Percentiles rank a stretch among this genome's conserved stretches.
Conservation (phyloP, 2,888 invertebrate genomes). For the Aleiodes leptofemur region DNA sequence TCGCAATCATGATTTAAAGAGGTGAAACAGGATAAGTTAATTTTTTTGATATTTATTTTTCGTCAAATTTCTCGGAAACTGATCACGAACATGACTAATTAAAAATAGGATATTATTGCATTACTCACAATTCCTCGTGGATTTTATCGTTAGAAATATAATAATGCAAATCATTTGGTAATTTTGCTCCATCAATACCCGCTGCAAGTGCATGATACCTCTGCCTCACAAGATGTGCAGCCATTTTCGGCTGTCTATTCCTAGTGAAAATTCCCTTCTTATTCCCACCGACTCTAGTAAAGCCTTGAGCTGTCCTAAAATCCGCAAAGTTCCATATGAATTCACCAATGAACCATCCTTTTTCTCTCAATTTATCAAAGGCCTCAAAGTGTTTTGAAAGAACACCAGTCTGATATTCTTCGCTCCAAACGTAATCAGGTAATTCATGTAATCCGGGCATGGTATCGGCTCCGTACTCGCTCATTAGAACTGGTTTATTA, state of each 20-base stretch:
- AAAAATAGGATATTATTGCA: too few species aligned
- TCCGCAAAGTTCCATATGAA: constrained; percentile 99
- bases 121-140: too few species aligned
- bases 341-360: constrained; percentile 93
- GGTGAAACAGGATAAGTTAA: too few species aligned
- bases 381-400: constrained; percentile 92
- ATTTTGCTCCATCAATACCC: constrained; percentile 78
- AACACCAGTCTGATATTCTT: constrained; percentile 93
- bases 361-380: constrained; percentile 87
- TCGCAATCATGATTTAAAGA: too few species aligned
- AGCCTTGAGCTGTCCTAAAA: constrained; percentile 92
- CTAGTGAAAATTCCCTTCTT: constrained; percentile 94
- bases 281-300: constrained; percentile 90
- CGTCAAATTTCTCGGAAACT: too few species aligned
- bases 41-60: too few species aligned
- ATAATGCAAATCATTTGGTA: constrained; percentile 76
- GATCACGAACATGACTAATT: too few species aligned
- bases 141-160: too few species aligned
- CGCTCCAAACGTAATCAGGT: constrained; percentile 93
- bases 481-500: constrained; percentile 93
- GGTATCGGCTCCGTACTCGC: constrained; percentile 98
- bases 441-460: constrained; percentile 92
- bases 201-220: constrained; percentile 85
- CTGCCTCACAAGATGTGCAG: constrained; percentile 87
- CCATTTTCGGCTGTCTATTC: constrained; percentile 91